Conservation (phyloP, 2,888 invertebrate genomes). For the Scotopteryx bipunctaria region DNA sequence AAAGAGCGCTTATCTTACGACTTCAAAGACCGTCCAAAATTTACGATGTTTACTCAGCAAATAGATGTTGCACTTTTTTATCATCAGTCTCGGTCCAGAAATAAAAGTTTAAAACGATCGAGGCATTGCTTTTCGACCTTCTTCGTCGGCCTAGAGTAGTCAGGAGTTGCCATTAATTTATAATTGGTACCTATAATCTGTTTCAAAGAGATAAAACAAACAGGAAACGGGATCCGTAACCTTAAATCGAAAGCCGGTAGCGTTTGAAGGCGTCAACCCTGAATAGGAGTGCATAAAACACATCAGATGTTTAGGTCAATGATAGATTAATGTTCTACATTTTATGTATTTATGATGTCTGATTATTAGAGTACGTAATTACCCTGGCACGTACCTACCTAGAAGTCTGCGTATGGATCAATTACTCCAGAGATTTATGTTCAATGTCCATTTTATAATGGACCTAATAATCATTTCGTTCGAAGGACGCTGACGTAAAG, state of each 20-base stretch:
- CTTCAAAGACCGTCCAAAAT: slow-evolving; percentile 56
- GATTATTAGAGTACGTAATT: slow-evolving; percentile 9
- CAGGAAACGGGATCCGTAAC: slow-evolving; percentile 42
- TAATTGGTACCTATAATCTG: slow-evolving; percentile 53
- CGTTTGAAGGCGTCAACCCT: slow-evolving; percentile 43
- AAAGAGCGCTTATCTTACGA: slow-evolving; percentile 38
- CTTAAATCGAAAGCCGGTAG: slow-evolving; percentile 42
- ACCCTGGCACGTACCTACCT: neutral
- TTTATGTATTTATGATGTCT: slow-evolving; percentile 18
- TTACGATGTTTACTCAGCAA: slow-evolving; percentile 62
- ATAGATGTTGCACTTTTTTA: slow-evolving; percentile 58
- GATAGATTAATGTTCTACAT: slow-evolving; percentile 37
- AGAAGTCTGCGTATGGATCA: slow-evolving; percentile 8
- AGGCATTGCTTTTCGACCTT: slow-evolving; percentile 59
- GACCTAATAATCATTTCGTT: too few species aligned
- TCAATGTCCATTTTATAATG: slow-evolving; percentile 4
- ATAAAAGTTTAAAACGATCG: slow-evolving; percentile 63
- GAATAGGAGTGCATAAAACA: slow-evolving; percentile 36
- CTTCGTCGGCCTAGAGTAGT: slow-evolving; percentile 66
- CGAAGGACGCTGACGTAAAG: neutral
- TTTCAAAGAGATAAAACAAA: slow-evolving; percentile 47
- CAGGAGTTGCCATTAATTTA: slow-evolving; percentile 53
- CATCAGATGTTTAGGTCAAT: slow-evolving; percentile 41
- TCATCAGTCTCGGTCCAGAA: slow-evolving; percentile 47
- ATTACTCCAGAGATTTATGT: slow-evolving; percentile 11